Conservation (phyloP, 2,888 invertebrate species). For the Sinhomidia bicolor region DNA sequence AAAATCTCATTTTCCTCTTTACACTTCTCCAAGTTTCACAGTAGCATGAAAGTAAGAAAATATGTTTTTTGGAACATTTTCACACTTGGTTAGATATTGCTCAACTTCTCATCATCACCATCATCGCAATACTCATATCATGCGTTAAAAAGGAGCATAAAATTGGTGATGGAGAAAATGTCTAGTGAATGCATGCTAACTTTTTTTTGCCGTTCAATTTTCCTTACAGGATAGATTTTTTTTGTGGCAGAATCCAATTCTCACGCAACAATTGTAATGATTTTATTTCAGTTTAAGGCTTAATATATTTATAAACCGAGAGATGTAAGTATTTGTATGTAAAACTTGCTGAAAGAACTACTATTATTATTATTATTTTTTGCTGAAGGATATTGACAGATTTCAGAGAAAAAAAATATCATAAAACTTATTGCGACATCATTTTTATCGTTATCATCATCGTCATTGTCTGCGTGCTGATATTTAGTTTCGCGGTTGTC, state of each 20-base stretch:
- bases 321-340: too few relatives aligned
- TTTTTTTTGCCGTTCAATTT: background rate
- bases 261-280: too few relatives aligned
- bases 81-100: slow-evolving; percentile 15
- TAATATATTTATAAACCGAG: too few relatives aligned
- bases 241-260: too few relatives aligned
- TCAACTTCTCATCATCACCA: background rate
- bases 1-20: background rate
- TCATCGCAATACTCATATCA: background rate
- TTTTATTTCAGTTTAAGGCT: too few relatives aligned
- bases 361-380: too few relatives aligned
- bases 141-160: background rate
- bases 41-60: background rate
- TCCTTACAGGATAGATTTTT: too few relatives aligned
- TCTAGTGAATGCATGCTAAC: background rate
- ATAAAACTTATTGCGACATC: background rate
- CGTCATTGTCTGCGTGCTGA: too few relatives aligned
- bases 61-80: slow-evolving; percentile 17
- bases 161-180: background rate
- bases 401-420: background rate
- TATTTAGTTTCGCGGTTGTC: too few relatives aligned
- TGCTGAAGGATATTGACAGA: background rate
- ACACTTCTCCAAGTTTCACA: background rate
- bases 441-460: background rate
- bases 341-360: background rate